These are phyloP conservation scores for Chunga burmeisteri DNA, from an alignment of 2,113 vertebrate species.

Conservation along the genomic window DNA sequence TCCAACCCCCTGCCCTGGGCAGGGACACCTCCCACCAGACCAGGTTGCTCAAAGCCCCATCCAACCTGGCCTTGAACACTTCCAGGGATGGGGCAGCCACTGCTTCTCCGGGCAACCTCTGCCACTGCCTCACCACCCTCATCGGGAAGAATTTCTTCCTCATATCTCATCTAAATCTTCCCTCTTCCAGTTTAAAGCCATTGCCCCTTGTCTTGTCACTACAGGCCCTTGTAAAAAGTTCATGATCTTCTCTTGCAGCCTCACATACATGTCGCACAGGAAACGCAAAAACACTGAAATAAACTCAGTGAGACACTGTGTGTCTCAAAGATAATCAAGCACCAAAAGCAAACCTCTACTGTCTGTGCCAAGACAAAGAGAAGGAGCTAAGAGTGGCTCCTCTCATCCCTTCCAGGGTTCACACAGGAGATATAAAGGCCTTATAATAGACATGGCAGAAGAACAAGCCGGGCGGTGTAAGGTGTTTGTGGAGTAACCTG, in stretches of 20 bases:
- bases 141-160: too few relatives aligned
- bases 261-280: not conserved
- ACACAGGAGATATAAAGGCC: not conserved
- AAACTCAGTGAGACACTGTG: not conserved
- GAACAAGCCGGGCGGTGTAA: fast-evolving
- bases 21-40: too few relatives aligned
- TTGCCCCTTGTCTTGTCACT: too few relatives aligned
- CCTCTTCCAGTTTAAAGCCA: too few relatives aligned
- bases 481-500: not conserved
- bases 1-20: too few relatives aligned
- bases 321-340: not conserved
- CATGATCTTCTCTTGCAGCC: not conserved
- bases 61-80: too few relatives aligned
- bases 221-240: not conserved
- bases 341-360: not conserved
- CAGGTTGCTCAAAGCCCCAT: too few relatives aligned
- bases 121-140: too few relatives aligned
- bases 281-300: not conserved
- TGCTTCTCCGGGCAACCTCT: too few relatives aligned
- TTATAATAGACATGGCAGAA: not conserved
- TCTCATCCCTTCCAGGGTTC: not conserved
- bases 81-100: too few relatives aligned
- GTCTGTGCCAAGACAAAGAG: not conserved
- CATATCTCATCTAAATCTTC: too few relatives aligned
- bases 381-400: not conserved